Percentiles rank a stretch among this genome's conserved stretches.
Conservation (phyloP, 92 coral and sea anemone genomes). For the Blastomussa wellsi region DNA sequence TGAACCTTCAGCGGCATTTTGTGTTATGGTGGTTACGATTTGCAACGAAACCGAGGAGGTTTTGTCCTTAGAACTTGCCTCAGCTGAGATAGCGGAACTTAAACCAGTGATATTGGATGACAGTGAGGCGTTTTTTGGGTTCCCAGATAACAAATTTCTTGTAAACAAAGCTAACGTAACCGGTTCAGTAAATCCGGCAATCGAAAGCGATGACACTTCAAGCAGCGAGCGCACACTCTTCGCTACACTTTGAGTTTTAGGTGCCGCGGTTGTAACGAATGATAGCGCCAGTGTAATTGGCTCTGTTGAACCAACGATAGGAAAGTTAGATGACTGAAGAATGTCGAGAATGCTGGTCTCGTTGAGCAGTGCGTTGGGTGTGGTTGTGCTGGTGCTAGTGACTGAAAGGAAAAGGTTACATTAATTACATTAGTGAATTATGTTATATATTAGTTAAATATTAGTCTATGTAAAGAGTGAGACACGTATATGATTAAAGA, state of each 20-base stretch:
- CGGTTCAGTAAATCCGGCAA: slow-evolving; percentile 31
- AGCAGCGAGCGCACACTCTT: slow-evolving; percentile 32
- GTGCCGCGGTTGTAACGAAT: slow-evolving; percentile 25
- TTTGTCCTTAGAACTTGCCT: not conserved
- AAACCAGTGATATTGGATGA: not conserved
- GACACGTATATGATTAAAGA: not conserved
- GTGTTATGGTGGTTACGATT: not conserved
- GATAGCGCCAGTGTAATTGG: slow-evolving; percentile 36
- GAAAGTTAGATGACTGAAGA: slow-evolving; percentile 38
- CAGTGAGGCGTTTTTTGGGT: slow-evolving; percentile 9
- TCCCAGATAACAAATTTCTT: slow-evolving; percentile 20
- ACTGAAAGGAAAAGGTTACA: slow-evolving; percentile 34
- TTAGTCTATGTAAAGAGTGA: not conserved
- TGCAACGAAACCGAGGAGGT: slow-evolving; percentile 4
- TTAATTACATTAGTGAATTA: not conserved
- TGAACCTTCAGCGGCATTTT: not conserved
- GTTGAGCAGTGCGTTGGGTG: slow-evolving; percentile 30
- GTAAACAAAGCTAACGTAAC: slow-evolving; percentile 28
- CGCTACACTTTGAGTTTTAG: slow-evolving; percentile 1
- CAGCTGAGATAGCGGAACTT: not conserved
- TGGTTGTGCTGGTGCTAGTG: slow-evolving; percentile 32
- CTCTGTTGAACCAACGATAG: slow-evolving; percentile 40
- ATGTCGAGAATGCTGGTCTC: slow-evolving; percentile 28
- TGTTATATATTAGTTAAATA: not conserved
- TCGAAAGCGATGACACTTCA: slow-evolving; percentile 33